Conservation (phyloP, 2,797 vertebrate genomes). For the Masticophis lateralis region DNA sequence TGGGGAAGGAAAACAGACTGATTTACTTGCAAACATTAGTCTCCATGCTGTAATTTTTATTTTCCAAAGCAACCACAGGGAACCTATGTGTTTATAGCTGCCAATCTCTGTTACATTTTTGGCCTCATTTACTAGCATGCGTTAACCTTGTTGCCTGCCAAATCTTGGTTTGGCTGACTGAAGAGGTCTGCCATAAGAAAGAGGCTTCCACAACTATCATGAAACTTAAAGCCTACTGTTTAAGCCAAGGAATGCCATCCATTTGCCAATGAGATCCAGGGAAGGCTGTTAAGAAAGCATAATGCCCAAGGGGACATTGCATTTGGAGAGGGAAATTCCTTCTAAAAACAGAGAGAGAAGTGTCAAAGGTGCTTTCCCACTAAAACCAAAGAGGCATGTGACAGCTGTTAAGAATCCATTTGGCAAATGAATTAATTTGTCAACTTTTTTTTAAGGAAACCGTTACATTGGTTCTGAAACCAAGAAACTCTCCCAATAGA, state of each 20-base stretch:
- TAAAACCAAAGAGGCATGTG: neutral
- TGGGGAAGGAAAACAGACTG: neutral
- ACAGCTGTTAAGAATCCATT: neutral
- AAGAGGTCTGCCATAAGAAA: constrained; percentile 32
- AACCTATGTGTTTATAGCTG: neutral
- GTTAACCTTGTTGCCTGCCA: constrained; percentile 32
- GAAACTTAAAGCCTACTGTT: constrained; percentile 37
- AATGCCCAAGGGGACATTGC: neutral
- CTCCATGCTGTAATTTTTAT: neutral
- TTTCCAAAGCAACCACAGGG: neutral
- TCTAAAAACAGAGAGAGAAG: neutral
- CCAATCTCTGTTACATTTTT: constrained; percentile 30
- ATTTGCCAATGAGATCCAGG: constrained; percentile 19
- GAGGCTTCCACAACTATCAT: constrained; percentile 18
- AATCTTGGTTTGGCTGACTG: constrained; percentile 9
- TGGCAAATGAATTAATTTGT: neutral
- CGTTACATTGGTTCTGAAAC: neutral
- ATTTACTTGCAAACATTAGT: neutral
- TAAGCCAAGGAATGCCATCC: constrained; percentile 40
- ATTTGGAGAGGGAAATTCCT: neutral
- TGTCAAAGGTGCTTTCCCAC: neutral
- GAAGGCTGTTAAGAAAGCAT: neutral
- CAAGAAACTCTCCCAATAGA: neutral
- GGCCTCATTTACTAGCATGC: constrained; percentile 20
- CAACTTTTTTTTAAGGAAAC: neutral